phyloP scores from a whole-genome alignment of 2,888 invertebrate species.

The Leptodirus hochenwartii region DNA sequence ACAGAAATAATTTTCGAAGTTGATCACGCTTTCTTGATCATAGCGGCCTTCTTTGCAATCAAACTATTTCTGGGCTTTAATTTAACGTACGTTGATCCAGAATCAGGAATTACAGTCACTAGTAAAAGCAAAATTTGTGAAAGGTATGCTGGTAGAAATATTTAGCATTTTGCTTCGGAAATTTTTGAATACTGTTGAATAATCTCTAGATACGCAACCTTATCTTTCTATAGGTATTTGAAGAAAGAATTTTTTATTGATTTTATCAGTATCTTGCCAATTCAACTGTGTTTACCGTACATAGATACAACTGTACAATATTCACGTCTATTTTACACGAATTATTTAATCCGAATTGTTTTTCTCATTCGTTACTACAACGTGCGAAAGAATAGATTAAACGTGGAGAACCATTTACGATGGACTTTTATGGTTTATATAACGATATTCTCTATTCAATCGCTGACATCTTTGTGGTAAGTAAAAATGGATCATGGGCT shows the following conservation, averaged over 20 bases:
- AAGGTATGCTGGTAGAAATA: no score
- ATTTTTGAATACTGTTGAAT: no score
- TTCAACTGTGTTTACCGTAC: slow-evolving; percentile 6
- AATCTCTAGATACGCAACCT: no score
- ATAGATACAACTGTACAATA: not conserved
- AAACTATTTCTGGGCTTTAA: slow-evolving; percentile 8
- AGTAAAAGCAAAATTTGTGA: slow-evolving; percentile 8
- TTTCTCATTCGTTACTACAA: slow-evolving; percentile 8
- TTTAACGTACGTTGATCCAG: slow-evolving; percentile 9
- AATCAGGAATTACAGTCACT: slow-evolving; percentile 8
- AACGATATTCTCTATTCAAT: slow-evolving; percentile 10
- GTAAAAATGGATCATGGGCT: slow-evolving; percentile 1
- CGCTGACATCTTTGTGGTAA: slow-evolving; percentile 12
- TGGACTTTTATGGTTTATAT: slow-evolving; percentile 13
- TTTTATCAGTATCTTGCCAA: slow-evolving; percentile 6
- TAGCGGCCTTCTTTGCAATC: slow-evolving; percentile 9
- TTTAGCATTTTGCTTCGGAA: no score
- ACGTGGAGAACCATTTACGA: slow-evolving; percentile 11
- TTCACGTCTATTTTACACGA: slow-evolving; percentile 9
- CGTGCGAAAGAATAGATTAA: slow-evolving; percentile 3
- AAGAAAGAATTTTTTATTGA: slow-evolving; percentile 9
- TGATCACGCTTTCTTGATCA: slow-evolving; percentile 8
- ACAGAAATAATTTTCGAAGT: slow-evolving; percentile 3
- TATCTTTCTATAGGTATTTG: slow-evolving; percentile 9
- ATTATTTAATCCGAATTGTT: slow-evolving; percentile 9